These are phyloP conservation scores for Lymantria monacha DNA, from an alignment of 2,888 invertebrate genomes.

Conservation along the genomic window DNA sequence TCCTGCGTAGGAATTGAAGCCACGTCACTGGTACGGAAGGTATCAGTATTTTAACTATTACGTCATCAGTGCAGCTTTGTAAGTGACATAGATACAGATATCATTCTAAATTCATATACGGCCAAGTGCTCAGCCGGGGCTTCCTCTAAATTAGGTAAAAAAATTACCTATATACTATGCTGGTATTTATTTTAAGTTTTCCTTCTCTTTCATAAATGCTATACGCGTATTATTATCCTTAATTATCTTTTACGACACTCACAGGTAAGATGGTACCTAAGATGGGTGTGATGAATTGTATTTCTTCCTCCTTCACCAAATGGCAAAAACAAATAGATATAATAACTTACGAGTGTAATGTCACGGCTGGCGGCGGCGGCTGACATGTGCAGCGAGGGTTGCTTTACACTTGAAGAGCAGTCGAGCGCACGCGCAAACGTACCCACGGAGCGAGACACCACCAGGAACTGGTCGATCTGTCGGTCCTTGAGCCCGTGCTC, in stretches of 20 bases:
- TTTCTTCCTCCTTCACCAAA: neutral
- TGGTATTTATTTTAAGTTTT: neutral
- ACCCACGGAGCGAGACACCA: constrained; percentile 96
- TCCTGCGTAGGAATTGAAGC: too few species aligned
- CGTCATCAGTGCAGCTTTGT: too few species aligned
- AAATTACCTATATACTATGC: too few species aligned
- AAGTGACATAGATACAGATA: too few species aligned
- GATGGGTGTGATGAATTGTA: neutral
- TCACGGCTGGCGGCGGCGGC: constrained; percentile 99
- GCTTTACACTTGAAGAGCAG: constrained; percentile 98
- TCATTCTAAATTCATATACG: too few species aligned
- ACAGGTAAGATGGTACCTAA: neutral
- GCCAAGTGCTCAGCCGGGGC: too few species aligned
- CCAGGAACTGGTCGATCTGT: constrained; percentile 99
- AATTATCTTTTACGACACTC: too few species aligned
- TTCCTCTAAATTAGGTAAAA: too few species aligned
- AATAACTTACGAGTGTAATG: constrained; percentile 90
- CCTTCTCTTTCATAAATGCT: neutral
- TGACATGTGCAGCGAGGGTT: constrained; percentile 99
- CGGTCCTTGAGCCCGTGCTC: constrained; percentile 94
- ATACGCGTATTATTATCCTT: too few species aligned
- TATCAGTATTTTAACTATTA: too few species aligned
- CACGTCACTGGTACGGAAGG: too few species aligned
- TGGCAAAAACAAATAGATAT: neutral
- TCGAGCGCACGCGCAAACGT: constrained; percentile 99